Conservation (phyloP, 2,888 invertebrate species). For the Erebia epiphron region DNA sequence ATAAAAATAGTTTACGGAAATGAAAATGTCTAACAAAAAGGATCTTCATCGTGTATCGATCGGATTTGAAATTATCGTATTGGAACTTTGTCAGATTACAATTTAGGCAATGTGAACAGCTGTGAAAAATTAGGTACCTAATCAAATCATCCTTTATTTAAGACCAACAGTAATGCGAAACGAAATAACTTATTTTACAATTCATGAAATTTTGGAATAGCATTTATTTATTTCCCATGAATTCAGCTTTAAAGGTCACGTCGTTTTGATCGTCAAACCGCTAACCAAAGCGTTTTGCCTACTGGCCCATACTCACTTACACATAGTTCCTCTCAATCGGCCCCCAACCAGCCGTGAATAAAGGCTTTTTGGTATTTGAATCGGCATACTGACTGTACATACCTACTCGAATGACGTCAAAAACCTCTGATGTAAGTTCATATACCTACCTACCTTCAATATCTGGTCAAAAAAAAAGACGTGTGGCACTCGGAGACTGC, state of each 20-base stretch:
- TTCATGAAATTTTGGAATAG: not conserved
- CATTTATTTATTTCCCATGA: not conserved
- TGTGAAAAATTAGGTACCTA: no score
- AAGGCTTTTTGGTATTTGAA: conserved; percentile 36
- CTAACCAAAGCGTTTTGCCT: conserved; percentile 35
- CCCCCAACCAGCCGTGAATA: conserved; percentile 34
- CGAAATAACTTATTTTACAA: no score
- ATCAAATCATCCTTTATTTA: no score
- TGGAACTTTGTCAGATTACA: no score
- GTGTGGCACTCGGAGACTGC: no score
- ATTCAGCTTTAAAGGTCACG: conserved; percentile 14
- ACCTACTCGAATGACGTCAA: conserved; percentile 28
- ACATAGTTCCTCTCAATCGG: conserved; percentile 34
- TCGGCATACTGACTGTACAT: conserved; percentile 10
- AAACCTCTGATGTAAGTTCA: conserved; percentile 11
- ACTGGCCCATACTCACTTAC: conserved; percentile 38
- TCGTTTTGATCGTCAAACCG: conserved; percentile 31
- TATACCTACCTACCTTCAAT: not conserved
- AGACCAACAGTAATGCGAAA: no score
- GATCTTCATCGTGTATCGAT: conserved; percentile 49
- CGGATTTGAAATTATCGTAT: conserved; percentile 55
- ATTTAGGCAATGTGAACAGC: no score
- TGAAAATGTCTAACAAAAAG: no score
- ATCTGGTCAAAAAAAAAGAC: no score
- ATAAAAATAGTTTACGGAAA: no score